These are phyloP conservation scores for Tenthredo notha DNA, from an alignment of 2,888 invertebrate genomes.

Conservation along the genomic window DNA sequence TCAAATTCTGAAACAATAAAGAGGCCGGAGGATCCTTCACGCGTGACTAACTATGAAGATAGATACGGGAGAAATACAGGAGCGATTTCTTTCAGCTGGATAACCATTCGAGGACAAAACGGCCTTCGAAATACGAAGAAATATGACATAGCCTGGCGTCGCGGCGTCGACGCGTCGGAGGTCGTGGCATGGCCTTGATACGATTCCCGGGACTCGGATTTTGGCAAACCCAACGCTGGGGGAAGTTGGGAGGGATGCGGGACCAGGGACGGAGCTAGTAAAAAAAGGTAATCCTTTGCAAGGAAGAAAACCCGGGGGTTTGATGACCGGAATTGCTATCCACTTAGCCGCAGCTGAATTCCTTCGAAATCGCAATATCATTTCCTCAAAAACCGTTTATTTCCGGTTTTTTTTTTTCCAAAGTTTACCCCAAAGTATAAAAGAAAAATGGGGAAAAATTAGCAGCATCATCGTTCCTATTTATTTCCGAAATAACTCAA, in stretches of 20 bases:
- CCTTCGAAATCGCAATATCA: background rate
- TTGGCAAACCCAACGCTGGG: constrained; percentile 37
- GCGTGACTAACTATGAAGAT: constrained; percentile 8
- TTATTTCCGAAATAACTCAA: background rate
- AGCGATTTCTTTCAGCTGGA: constrained; percentile 25
- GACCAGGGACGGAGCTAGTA: constrained; percentile 2
- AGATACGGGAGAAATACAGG: background rate
- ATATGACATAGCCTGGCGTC: constrained; percentile 21
- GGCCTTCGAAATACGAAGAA: constrained; percentile 1
- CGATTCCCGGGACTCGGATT: constrained; percentile 52
- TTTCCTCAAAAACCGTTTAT: background rate
- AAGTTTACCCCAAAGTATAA: background rate
- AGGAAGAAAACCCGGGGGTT: background rate
- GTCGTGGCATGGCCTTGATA: constrained; percentile 49
- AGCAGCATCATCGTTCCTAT: background rate
- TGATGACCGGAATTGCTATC: background rate
- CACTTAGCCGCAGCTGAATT: background rate
- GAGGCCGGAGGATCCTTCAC: background rate
- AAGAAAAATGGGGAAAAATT: background rate
- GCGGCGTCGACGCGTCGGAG: constrained; percentile 49
- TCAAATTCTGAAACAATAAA: background rate
- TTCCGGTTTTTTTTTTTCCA: no score
- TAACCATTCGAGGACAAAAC: constrained; percentile 31
- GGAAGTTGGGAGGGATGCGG: constrained; percentile 13
- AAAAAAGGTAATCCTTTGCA: background rate